phyloP scores from a whole-genome alignment of 2,113 vertebrate species.

The Numenius arquata region DNA sequence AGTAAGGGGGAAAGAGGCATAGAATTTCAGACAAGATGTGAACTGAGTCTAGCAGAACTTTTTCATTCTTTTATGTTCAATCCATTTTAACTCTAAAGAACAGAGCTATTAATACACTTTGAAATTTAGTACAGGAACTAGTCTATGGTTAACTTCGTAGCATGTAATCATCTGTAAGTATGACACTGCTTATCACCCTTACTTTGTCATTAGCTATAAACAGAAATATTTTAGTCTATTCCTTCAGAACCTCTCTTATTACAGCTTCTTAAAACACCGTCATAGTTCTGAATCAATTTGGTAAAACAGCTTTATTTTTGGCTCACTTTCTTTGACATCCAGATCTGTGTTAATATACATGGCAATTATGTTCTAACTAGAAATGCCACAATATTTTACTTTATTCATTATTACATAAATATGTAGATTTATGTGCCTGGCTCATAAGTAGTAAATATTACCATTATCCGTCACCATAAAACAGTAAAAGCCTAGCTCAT shows the following conservation, averaged over 20 bases:
- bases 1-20: background rate
- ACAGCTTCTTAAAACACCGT: constrained; percentile 6
- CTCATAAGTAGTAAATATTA: constrained; percentile 32
- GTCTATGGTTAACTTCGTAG: background rate
- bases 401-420: constrained; percentile 26
- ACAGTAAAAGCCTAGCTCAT: background rate
- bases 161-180: background rate
- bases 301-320: constrained; percentile 30
- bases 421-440: constrained; percentile 34
- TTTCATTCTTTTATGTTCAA: background rate
- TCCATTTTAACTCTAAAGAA: background rate
- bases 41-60: background rate
- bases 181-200: background rate
- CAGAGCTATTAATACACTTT: background rate
- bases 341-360: constrained; percentile 20
- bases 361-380: constrained; percentile 28
- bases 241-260: background rate
- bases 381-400: constrained; percentile 47
- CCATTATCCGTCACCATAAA: constrained; percentile 11
- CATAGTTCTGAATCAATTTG: background rate
- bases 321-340: background rate
- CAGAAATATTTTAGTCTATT: background rate
- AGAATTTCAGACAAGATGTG: background rate
- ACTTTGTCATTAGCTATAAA: background rate
- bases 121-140: background rate